Percentiles rank a stretch among this genome's conserved stretches.
Conservation (phyloP, 2,797 vertebrate genomes). For the Pogonophryne albipinna region DNA sequence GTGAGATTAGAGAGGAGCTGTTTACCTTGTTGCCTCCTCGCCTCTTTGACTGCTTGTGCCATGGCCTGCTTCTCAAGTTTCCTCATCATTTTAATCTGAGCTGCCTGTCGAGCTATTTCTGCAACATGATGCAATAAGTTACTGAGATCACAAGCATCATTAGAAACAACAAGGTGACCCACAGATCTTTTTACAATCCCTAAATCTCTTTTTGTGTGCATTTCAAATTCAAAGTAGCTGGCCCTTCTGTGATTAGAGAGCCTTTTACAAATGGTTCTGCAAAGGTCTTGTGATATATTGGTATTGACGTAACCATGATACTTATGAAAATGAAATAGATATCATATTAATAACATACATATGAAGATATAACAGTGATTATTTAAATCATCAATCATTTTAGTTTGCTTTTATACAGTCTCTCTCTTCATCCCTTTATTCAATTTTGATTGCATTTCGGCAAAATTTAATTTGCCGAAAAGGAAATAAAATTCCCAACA, state of each 20-base stretch:
- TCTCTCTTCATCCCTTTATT: no score
- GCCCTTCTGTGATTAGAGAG: background rate
- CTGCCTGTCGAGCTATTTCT: slow-evolving; percentile 97
- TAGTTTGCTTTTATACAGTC: no score
- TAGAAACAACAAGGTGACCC: slow-evolving; percentile 5
- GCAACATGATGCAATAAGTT: slow-evolving; percentile 62
- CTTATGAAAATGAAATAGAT: no score
- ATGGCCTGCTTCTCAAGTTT: slow-evolving; percentile 96
- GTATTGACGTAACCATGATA: no score
- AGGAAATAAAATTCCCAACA: no score
- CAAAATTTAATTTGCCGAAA: no score
- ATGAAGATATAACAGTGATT: no score
- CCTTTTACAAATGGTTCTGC: background rate
- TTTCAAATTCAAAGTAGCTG: background rate
- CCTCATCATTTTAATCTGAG: slow-evolving; percentile 95
- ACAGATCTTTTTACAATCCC: background rate
- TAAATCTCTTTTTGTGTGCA: background rate
- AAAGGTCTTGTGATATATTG: no score
- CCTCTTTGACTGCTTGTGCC: slow-evolving; percentile 94
- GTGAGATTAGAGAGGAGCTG: slow-evolving; percentile 22
- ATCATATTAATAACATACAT: no score
- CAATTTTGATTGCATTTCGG: no score
- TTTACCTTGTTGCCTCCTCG: slow-evolving; percentile 93
- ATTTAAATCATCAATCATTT: no score
- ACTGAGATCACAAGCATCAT: slow-evolving; percentile 10